phyloP scores from a whole-genome alignment of 2,797 vertebrate species.

The Sebastes matsubarae region DNA sequence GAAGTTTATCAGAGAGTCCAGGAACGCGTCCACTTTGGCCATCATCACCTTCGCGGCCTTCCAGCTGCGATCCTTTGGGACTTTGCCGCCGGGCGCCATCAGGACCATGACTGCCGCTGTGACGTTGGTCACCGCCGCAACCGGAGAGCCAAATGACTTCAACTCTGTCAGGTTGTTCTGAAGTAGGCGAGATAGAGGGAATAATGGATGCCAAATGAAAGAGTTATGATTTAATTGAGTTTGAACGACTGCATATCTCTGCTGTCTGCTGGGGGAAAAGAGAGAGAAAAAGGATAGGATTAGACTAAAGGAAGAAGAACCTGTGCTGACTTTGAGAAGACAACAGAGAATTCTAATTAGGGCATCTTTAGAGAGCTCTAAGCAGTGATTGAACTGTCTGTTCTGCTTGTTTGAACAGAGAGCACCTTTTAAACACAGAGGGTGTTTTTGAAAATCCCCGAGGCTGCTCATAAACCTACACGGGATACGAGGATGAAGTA shows the following conservation, averaged over 20 bases:
- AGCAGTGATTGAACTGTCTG: slow-evolving; percentile 74
- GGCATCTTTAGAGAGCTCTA: slow-evolving; percentile 66
- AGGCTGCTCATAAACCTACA: slow-evolving; percentile 59
- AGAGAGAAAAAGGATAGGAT: slow-evolving; percentile 28
- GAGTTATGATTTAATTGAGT: slow-evolving; percentile 54
- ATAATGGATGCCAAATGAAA: slow-evolving; percentile 31
- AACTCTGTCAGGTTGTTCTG: slow-evolving; percentile 96
- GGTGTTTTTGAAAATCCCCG: slow-evolving; percentile 65
- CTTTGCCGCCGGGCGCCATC: slow-evolving; percentile 84
- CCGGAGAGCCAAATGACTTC: slow-evolving; percentile 93
- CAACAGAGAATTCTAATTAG: slow-evolving; percentile 76
- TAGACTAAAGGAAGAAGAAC: slow-evolving; percentile 54
- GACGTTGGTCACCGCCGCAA: slow-evolving; percentile 91
- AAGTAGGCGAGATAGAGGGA: slow-evolving; percentile 16
- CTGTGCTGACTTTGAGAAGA: slow-evolving; percentile 70
- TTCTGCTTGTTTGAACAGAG: slow-evolving; percentile 74
- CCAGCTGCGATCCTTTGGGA: slow-evolving; percentile 96
- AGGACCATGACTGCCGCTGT: slow-evolving; percentile 94
- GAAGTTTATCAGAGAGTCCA: slow-evolving; percentile 91
- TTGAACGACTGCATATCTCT: slow-evolving; percentile 43
- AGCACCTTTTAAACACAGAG: slow-evolving; percentile 72
- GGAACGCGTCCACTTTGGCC: slow-evolving; percentile 92
- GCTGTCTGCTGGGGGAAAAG: slow-evolving; percentile 30
- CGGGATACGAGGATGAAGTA: slow-evolving; percentile 51
- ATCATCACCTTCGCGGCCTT: slow-evolving; percentile 91